Evolutionary conservation across 2,888 invertebrate species (phyloP), one percentile per base, ranked within the genome.

Genomic region (Seladonia tumulorum): DNA sequence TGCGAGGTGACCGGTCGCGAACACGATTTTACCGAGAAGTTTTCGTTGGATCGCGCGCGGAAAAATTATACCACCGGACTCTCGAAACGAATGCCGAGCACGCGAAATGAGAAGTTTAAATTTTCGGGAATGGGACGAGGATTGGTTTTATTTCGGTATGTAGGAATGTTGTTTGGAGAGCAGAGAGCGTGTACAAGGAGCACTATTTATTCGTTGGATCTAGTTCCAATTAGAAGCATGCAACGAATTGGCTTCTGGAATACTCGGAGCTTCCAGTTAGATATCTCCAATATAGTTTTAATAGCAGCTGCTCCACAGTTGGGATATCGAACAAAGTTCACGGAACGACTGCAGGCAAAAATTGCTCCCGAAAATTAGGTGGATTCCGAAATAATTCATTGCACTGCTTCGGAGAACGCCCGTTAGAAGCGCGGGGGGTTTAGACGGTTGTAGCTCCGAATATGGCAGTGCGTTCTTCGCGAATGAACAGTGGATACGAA

Each of bases 21-120:
- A 76, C 83, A 76, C 83, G 76, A 76, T 86, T 86, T 81, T 47
- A 29, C 75, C 12, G 47, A 12, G 14, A 80, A 82, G 80, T 87
- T 88, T 68, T 12, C 35, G 8, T 14, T 29, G 45, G 29, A 14
- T 63, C 45, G 22, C n/a, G 60, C 71, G 68, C 57, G 81, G 82
- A 87, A 87, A 90, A 88, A 90, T 87, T 77, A 87, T 88, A 82
- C 83, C 86, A 12, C 45, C 45, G 12, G 84, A 73, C 82, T 60
- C 85, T 87, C 81, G 87, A 90, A 88, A 84, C 85, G 90, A 82
- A 87, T 89, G 16, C 18, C 57, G 57, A 18, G 12, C n/a, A 16
- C 16, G 14, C 68, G 18, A 16, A 57, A n/a, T 57, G 63, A 14
- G 75, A 66, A 78, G 71, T 63, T 42, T 45, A 16, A 18, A 66